Evolutionary conservation across 1,140 invertebrate species (phyloP).

Genomic region (Hylaeus volcanicus): DNA sequence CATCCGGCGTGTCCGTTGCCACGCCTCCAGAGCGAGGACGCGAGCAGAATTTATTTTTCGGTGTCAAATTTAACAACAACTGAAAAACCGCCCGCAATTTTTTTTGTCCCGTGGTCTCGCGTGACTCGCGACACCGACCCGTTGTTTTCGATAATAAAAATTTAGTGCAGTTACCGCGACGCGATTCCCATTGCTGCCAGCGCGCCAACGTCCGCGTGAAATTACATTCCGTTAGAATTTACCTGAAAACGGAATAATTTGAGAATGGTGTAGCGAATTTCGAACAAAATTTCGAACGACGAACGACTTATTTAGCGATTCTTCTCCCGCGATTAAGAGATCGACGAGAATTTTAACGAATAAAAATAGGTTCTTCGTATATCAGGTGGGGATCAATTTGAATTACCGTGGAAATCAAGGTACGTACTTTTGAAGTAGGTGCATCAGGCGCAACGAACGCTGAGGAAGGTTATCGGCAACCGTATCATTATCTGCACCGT

Average conservation of each 20-base stretch:
- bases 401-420: not conserved
- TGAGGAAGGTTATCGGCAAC: not conserved
- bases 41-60: slow-evolving; percentile 17
- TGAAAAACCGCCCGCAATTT: slow-evolving; percentile 26
- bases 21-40: not conserved
- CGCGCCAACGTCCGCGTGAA: slow-evolving; percentile 18
- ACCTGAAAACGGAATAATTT: not conserved
- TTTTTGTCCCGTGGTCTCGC: slow-evolving; percentile 1
- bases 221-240: slow-evolving; percentile 23
- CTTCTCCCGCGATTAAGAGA: not conserved
- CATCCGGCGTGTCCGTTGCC: not conserved
- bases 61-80: slow-evolving; percentile 21
- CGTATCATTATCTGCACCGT: not conserved
- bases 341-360: no score
- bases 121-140: slow-evolving; percentile 11
- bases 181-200: slow-evolving; percentile 3
- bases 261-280: not conserved
- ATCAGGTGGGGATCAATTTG: no score
- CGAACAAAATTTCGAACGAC: no score
- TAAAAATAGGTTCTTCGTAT: no score
- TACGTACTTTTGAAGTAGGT: not conserved
- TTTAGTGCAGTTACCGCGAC: slow-evolving; percentile 37
- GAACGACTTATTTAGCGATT: not conserved
- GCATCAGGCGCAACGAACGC: not conserved
- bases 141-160: slow-evolving; percentile 41